phyloP scores from a whole-genome alignment of 92 coral and sea anemone species.

The Metridium senile region DNA sequence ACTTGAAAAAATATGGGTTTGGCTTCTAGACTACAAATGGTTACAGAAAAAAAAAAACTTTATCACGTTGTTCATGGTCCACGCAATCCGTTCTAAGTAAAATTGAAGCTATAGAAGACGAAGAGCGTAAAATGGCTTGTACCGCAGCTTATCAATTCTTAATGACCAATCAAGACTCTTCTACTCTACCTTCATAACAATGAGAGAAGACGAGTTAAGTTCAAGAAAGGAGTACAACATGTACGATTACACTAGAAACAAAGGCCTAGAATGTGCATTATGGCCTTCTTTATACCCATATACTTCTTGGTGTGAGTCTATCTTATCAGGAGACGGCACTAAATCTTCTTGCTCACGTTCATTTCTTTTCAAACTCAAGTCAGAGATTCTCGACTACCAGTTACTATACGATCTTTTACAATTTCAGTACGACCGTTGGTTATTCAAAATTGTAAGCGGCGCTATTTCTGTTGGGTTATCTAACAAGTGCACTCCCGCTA shows the following conservation, averaged over 20 bases:
- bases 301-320: conserved; percentile 41
- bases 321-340: conserved; percentile 20
- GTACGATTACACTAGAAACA: not conserved
- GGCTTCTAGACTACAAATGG: no score
- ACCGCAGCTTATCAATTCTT: no score
- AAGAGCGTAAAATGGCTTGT: no score
- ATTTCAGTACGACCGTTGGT: conserved; percentile 59
- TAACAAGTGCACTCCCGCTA: conserved; percentile 37
- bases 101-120: no score
- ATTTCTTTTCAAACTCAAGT: conserved; percentile 11
- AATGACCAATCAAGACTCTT: no score
- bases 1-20: no score
- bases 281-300: conserved; percentile 68
- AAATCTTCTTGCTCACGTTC: conserved; percentile 23
- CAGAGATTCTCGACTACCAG: conserved; percentile 32
- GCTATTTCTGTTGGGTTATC: conserved; percentile 30
- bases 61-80: no score
- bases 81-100: no score
- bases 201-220: no score
- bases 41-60: no score
- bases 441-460: conserved; percentile 54
- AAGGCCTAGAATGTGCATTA: conserved; percentile 37
- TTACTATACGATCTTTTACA: conserved; percentile 51
- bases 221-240: no score
- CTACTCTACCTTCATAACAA: no score